Percentiles rank a stretch among this genome's conserved stretches.
These are phyloP conservation scores for Mechanitis messenoides DNA, from an alignment of 2,888 invertebrate species.

Conservation along the genomic window DNA sequence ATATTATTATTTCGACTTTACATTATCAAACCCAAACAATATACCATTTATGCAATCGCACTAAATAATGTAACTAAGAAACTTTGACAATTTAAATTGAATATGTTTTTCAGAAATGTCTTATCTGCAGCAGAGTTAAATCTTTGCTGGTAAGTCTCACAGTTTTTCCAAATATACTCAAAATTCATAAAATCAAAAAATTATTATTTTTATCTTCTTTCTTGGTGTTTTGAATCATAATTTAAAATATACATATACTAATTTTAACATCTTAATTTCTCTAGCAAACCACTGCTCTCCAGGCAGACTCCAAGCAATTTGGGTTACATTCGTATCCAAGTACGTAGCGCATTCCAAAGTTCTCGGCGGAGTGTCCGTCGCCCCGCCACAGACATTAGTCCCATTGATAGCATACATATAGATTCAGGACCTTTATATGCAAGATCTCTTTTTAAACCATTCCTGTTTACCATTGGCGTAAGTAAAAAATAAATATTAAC, in stretches of 20 bases:
- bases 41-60: neutral
- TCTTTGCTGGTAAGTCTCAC: conserved; percentile 49
- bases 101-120: conserved; percentile 66
- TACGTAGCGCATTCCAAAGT: conserved; percentile 59
- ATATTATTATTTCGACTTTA: conserved; percentile 1
- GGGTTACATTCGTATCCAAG: conserved; percentile 40
- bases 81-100: conserved; percentile 36
- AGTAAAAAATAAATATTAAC: conserved; percentile 33
- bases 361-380: conserved; percentile 45
- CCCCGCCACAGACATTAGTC: conserved; percentile 48
- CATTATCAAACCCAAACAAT: neutral
- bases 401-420: conserved; percentile 58
- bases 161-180: neutral
- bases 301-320: conserved; percentile 29
- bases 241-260: no score
- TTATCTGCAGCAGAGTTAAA: conserved; percentile 56
- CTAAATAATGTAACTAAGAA: conserved; percentile 47
- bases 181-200: no score
- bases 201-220: no score
- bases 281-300: conserved; percentile 36
- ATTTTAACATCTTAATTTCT: conserved; percentile 21
- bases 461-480: conserved; percentile 81
- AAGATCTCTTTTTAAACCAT: conserved; percentile 75
- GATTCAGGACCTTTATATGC: conserved; percentile 62
- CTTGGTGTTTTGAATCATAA: no score